Evolutionary conservation across 1,140 invertebrate species (phyloP), one percentile per base, ranked within the genome.

Genomic region (Anastrepha ludens): DNA sequence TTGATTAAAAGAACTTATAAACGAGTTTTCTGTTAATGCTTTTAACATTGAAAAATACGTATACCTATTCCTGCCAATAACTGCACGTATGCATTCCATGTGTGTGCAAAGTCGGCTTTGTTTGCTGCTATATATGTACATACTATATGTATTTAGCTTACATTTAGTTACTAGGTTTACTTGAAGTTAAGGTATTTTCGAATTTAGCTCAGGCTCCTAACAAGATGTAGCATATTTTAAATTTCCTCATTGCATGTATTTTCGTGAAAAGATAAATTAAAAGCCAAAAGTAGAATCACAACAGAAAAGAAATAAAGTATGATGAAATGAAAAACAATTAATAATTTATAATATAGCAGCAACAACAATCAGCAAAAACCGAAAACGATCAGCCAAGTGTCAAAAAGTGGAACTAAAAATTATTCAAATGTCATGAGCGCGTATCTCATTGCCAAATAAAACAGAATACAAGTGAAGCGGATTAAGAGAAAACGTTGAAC

Each of bases 361-460:
- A 50, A 81, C 7, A 81, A 81, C 44, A 70, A 44, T 9, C 41
- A 65, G 20, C 17, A 55, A 55, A 29, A 74, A 9, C 55, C 47
- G 50, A 55, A 7, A 55, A 20, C 47, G 74, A 81, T 81, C 47
- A 55, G 74, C n/a, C 47, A 81, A 55, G 47, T 74, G 67, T 74
- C 67, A 81, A 81, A 55, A 81, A 81, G 47, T 74, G 41, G 67
- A 74, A 74, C 39, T 17, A 39, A 47, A 55, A 74, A 44, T 74
- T 74, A 74, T 17, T 74, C 2, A 41, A 44, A 74, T 47, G 39
- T 17, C 41, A 47, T 74, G 20, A 67, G 29, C 65, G 65, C 65
- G 11, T 74, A 74, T 4, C 60, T 74, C 67, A 39, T 70, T 9
- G 65, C 39, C 17, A 3, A 44, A 47, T 17, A 74, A 74, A 17